Evolutionary conservation across 2,113 vertebrate species (phyloP).

Genomic region (Tupaia tana): DNA sequence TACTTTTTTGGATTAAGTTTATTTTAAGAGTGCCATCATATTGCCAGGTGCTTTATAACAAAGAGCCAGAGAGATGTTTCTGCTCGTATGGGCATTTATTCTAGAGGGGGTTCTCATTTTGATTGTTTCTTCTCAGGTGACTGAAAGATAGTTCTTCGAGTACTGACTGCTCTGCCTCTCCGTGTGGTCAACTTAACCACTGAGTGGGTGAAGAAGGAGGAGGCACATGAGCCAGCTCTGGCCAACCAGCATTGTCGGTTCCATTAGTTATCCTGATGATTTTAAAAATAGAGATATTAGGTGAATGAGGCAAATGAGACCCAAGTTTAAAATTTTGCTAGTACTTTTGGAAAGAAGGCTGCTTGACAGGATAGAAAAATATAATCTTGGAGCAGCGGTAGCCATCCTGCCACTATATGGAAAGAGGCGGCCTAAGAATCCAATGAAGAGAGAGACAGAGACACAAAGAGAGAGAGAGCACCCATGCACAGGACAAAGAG

Average conservation of each 20-base stretch:
- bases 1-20: background rate
- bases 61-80: background rate
- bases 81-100: rapidly evolving
- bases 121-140: background rate
- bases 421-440: background rate
- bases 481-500: background rate
- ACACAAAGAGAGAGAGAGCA: background rate
- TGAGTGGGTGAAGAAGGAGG: background rate
- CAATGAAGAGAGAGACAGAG: background rate
- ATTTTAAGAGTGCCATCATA: background rate
- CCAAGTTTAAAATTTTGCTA: background rate
- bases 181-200: background rate
- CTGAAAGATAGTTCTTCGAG: background rate
- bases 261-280: background rate
- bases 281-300: background rate
- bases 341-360: background rate
- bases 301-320: background rate
- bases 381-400: background rate
- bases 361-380: background rate
- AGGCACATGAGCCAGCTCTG: background rate
- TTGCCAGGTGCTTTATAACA: rapidly evolving
- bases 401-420: background rate
- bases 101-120: too few species aligned
- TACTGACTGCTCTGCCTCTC: background rate
- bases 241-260: background rate